Percentiles rank a stretch among this genome's conserved stretches.
These are phyloP conservation scores for Scaptomyza pallida DNA, from an alignment of 1,140 invertebrate species.

Conservation along the genomic window DNA sequence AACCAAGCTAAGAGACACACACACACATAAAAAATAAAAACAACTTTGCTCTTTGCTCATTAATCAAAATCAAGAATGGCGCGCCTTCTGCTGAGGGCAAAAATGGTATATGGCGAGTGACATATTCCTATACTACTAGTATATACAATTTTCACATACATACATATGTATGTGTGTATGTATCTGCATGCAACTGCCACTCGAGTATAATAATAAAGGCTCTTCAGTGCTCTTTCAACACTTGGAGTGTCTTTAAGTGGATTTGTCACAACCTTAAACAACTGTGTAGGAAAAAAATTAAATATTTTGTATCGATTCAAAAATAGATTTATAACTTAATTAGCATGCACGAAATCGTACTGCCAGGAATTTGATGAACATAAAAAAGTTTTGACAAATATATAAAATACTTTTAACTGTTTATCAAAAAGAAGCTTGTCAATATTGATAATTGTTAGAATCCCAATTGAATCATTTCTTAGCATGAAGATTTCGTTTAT, in stretches of 20 bases:
- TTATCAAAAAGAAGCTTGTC: no score
- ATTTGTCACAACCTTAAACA: slow-evolving; percentile 17
- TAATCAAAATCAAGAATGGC: slow-evolving; percentile 81
- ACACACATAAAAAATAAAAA: slow-evolving; percentile 47
- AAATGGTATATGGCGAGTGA: slow-evolving; percentile 67
- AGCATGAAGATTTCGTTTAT: no score
- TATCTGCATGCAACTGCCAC: slow-evolving; percentile 48
- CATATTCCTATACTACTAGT: slow-evolving; percentile 52
- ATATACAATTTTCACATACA: slow-evolving; percentile 27
- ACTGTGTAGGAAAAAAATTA: neutral
- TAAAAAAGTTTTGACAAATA: no score
- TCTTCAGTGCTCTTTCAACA: slow-evolving; percentile 70
- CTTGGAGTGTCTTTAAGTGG: slow-evolving; percentile 45
- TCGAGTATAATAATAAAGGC: slow-evolving; percentile 38
- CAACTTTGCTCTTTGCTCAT: slow-evolving; percentile 64
- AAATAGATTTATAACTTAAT: slow-evolving; percentile 9
- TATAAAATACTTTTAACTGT: no score
- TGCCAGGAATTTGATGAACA: no score
- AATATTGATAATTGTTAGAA: no score
- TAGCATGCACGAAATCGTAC: neutral
- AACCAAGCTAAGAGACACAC: slow-evolving; percentile 42
- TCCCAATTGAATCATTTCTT: no score
- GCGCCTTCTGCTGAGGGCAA: slow-evolving; percentile 70
- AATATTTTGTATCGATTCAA: neutral
- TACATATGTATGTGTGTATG: neutral